Percentiles rank a stretch among this genome's conserved stretches.
phyloP scores from a whole-genome alignment of 2,797 vertebrate genomes.

The Craterocephalus amniculus region DNA sequence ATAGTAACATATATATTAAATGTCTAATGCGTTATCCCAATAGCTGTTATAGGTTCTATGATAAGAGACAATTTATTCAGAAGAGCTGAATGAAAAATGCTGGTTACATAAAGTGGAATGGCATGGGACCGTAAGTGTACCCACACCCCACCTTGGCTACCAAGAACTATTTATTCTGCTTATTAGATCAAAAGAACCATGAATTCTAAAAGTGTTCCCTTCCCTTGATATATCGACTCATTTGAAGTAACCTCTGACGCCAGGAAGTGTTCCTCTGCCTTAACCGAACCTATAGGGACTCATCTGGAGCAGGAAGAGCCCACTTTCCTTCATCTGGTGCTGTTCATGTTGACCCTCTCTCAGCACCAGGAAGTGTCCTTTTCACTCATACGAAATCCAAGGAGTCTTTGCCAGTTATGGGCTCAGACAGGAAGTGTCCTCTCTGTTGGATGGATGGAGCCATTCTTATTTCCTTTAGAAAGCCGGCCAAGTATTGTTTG shows the following conservation, averaged over 20 bases:
- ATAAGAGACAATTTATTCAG: too few species aligned
- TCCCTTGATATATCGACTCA: constrained; percentile 57
- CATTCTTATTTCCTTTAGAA: constrained; percentile 63
- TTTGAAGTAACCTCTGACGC: constrained; percentile 66
- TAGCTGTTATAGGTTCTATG: too few species aligned
- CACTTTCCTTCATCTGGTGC: constrained; percentile 56
- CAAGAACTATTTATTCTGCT: constrained; percentile 26
- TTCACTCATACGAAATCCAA: constrained; percentile 45
- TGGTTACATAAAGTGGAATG: background rate
- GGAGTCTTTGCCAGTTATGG: constrained; percentile 44
- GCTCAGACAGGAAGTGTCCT: constrained; percentile 63
- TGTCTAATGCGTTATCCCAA: too few species aligned
- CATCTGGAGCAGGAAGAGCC: constrained; percentile 54
- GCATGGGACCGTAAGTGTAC: background rate
- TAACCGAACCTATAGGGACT: constrained; percentile 39
- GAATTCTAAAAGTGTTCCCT: constrained; percentile 53
- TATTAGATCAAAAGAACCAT: constrained; percentile 39
- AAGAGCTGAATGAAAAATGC: background rate
- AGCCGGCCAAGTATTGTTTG: constrained; percentile 64
- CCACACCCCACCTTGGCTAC: constrained; percentile 1
- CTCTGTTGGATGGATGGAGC: constrained; percentile 64
- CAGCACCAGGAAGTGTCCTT: constrained; percentile 63
- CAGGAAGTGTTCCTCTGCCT: constrained; percentile 68
- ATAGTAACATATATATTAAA: too few species aligned
- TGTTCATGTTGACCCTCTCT: constrained; percentile 41